A percentile compares a stretch with the other conserved stretches of the same genome.
These are phyloP conservation scores for Craterocephalus amniculus DNA, from an alignment of 2,797 vertebrate species.

Conservation along the genomic window DNA sequence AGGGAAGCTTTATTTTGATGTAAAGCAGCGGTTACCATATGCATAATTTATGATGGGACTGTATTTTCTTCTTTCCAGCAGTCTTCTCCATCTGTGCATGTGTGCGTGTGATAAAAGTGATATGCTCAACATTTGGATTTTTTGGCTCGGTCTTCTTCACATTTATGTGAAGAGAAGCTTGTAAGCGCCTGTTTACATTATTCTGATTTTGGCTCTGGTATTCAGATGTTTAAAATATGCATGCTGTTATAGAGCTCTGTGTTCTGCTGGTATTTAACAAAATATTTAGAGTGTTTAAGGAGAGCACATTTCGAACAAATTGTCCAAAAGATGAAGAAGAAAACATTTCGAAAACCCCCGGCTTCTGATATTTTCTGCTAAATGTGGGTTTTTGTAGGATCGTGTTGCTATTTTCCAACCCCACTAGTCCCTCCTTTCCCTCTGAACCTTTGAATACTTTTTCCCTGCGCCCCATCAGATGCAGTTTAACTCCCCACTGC, in stretches of 20 bases:
- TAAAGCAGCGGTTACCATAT: conserved; percentile 32
- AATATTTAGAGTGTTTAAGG: not conserved
- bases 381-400: not conserved
- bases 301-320: conserved; percentile 10
- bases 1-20: conserved; percentile 10
- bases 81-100: conserved; percentile 15
- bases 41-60: conserved; percentile 32
- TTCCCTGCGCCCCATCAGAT: not conserved
- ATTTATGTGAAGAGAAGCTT: conserved; percentile 8
- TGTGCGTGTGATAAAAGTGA: conserved; percentile 20
- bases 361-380: conserved; percentile 1
- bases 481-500: not conserved
- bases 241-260: conserved; percentile 16
- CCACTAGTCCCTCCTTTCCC: not conserved
- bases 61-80: not conserved
- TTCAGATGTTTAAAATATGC: conserved; percentile 30
- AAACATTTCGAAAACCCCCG: not conserved
- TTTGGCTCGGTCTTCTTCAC: conserved; percentile 6
- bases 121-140: conserved; percentile 13
- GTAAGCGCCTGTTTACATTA: not conserved
- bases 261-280: conserved; percentile 1
- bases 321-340: conserved; percentile 4
- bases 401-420: not conserved
- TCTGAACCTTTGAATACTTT: not conserved
- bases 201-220: conserved; percentile 1